Base-by-base conservation (phyloP, 2,888 invertebrate genomes). In the Drosophila atroscutellata region DNA sequence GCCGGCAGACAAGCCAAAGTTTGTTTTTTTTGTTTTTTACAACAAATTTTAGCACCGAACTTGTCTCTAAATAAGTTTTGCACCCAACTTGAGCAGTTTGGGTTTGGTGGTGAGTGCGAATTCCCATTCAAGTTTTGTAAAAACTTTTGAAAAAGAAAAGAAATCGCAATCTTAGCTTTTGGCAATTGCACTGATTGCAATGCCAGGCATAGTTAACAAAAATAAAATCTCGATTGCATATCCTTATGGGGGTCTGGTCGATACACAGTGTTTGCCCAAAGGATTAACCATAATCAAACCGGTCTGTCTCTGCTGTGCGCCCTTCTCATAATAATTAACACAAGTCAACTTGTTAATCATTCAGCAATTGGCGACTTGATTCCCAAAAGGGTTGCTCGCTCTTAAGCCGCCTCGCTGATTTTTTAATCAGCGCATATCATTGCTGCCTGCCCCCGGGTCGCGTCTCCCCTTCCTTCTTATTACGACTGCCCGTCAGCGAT, bases 281-380 rank as follows among this genome's bases (percentile, higher is more conserved):
- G 88, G 88, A 83, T 88, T 78, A 75, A 69, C 52, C 61, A 71
- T 69, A 70, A 89, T 77, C 71, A 79, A 81, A 77, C 71, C 77
- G 76, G 80, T 74, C 78, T 52, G 26, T 28, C 59, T 28, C 59
- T 59, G 28, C 28, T 30, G 24, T 24, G 45, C 30, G 56, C 37
- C 11, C 61, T 55, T 20, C 28, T 74, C 59, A 56, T 76, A 72
- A 81, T 89, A 80, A 89, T 89, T 84, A 85, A 76, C 73, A 80
- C 79, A 81, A 90, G 90, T 89, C 91, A 89, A 90, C 89, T 89
- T 89, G 90, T 89, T 89, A 83, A 83, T 90, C 90, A 89, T 90
- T 80, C 69, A 77, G 70, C 89, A 80, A 86, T 90, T 82, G 81
- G 61, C 52, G 52, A 60, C 63, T 67, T 63, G 67, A 75, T 70